These are phyloP conservation scores for Phymorhynchus buccinoides DNA, from an alignment of 1,140 invertebrate species.

Conservation along the genomic window DNA sequence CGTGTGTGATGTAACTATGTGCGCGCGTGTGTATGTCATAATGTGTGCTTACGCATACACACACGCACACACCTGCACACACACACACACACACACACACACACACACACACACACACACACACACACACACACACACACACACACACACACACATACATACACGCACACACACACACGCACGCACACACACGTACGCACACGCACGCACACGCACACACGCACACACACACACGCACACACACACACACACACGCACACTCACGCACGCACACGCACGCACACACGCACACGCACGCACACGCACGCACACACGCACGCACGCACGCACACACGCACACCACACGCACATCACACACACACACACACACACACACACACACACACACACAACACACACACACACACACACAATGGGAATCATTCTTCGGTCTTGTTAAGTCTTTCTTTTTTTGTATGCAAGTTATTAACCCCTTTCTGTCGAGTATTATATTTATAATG, in stretches of 20 bases:
- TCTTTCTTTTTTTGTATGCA: neutral
- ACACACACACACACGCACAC: neutral
- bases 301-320: neutral
- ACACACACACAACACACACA: no score
- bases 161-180: conserved; percentile 11
- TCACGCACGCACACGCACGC: no score
- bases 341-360: no score
- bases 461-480: neutral
- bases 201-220: neutral
- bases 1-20: neutral
- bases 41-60: no score
- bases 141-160: conserved; percentile 4
- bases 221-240: neutral
- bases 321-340: no score
- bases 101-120: neutral
- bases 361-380: no score
- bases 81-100: neutral
- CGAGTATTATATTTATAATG: neutral
- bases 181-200: neutral
- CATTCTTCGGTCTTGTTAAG: neutral
- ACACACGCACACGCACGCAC: no score
- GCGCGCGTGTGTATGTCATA: conserved; percentile 8
- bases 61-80: neutral
- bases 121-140: conserved; percentile 6
- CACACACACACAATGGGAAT: no score